These are phyloP conservation scores for Corythaeola cristata DNA, from an alignment of 2,113 vertebrate genomes.

Conservation along the genomic window DNA sequence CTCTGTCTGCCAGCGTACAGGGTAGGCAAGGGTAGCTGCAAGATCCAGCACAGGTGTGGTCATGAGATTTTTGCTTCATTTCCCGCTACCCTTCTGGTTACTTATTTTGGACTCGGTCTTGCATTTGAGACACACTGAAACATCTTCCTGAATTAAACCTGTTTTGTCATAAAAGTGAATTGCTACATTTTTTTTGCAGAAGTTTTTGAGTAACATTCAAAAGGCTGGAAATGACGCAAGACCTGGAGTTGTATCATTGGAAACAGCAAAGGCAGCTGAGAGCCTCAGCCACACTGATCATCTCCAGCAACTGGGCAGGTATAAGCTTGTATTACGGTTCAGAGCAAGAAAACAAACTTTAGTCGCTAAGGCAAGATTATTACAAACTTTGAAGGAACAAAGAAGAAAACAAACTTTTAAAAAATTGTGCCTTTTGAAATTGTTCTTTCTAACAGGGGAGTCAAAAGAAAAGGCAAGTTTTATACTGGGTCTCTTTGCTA, in stretches of 20 bases:
- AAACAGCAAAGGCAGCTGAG: not conserved
- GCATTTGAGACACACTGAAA: not conserved
- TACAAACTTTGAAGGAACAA: not conserved
- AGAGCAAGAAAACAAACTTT: not conserved
- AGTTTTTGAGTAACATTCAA: not conserved
- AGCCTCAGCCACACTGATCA: not conserved
- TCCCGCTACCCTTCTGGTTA: not conserved
- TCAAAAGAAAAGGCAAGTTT: not conserved
- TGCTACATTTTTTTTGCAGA: not conserved
- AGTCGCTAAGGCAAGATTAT: not conserved
- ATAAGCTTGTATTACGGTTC: not conserved
- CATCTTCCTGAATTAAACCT: not conserved
- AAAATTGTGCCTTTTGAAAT: not conserved
- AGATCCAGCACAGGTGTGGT: not conserved
- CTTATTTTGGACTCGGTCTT: not conserved
- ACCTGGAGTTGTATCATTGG: not conserved
- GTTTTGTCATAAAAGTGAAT: not conserved
- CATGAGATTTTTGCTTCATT: not conserved
- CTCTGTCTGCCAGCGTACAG: not conserved
- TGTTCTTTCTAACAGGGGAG: not conserved
- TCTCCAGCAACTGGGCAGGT: not conserved
- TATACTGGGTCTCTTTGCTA: not conserved
- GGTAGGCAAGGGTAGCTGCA: not conserved
- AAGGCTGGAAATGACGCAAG: fast-evolving
- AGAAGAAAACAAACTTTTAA: too few relatives aligned